phyloP scores from a whole-genome alignment of 1,140 invertebrate genomes.

The Psix sp. region DNA sequence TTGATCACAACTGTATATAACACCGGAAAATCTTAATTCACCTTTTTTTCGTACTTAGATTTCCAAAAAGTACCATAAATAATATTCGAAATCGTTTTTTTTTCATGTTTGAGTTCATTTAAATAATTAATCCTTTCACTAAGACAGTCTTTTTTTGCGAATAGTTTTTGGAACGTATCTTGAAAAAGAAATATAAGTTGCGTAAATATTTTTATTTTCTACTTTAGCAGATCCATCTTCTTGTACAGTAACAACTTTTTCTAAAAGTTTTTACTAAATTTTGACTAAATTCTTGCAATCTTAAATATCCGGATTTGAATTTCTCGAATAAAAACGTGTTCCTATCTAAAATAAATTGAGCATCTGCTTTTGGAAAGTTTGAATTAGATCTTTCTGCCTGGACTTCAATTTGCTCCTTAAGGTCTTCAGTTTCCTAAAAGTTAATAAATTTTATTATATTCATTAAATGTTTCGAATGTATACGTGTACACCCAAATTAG shows the following conservation, averaged over 20 bases:
- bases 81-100: conserved; percentile 8
- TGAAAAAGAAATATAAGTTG: conserved; percentile 4
- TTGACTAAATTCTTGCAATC: conserved; percentile 7
- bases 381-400: neutral
- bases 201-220: conserved; percentile 1
- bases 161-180: conserved; percentile 9
- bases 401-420: conserved; percentile 13
- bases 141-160: neutral
- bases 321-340: conserved; percentile 5
- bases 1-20: too few relatives aligned
- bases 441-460: neutral
- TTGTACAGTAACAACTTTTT: conserved; percentile 7
- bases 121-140: conserved; percentile 9
- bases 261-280: conserved; percentile 7
- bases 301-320: conserved; percentile 8
- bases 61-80: conserved; percentile 17
- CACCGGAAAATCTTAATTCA: conserved; percentile 7
- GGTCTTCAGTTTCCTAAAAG: conserved; percentile 11
- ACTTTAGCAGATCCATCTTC: conserved; percentile 4
- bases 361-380: conserved; percentile 4
- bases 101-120: neutral
- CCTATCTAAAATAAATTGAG: conserved; percentile 8
- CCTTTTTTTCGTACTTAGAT: conserved; percentile 13
- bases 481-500: neutral
- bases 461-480: neutral